Base-by-base conservation (phyloP, 2,888 invertebrate species). In the Drosophila atripex region DNA sequence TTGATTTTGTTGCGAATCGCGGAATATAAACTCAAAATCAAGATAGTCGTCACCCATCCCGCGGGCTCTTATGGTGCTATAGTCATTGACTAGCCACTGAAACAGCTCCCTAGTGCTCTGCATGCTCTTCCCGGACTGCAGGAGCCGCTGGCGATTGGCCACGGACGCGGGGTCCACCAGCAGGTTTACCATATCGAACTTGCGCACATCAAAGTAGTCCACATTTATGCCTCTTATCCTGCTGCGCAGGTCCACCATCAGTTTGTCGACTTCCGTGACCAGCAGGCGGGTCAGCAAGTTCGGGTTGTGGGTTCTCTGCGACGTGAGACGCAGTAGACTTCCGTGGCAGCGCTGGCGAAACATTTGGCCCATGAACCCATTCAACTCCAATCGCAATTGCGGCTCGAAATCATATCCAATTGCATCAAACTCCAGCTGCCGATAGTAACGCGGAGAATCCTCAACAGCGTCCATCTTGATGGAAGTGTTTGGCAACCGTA, bases 131-230 rank as follows among this genome's bases (percentile, higher is more conserved):
- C 50, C 68, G 35, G 41, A 38, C 0, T 43, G 38, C 1, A 14
- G 41, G 2, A 35, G 18, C 11, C 46, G 59, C n/a, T 38, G 28
- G 0, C 64, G 74, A 25, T 53, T 50, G 1, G 30, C 7, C 14
- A 52, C 23, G 1, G 25, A 1, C 1, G 43, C 30, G 0, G 52
- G 14, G 4, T 63, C 25, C 9, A 47, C 21, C 18, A 89, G 45
- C 73, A 88, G 70, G 28, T 88, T 88, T 5, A 84, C 47, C 76
- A 88, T 78, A n/a, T 88, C 89, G 25, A 88, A 88, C 45, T 88
- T 88, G 3, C 84, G 80, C 46, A 88, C 69, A 65, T 88, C 89
- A 25, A 72, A 82, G 52, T 86, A 88, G 49, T 88, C 88, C n/a
- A 89, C 58, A 46, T 69, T 71, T 18, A 88, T 76, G 23, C 25